Conservation (phyloP, 2,113 vertebrate species). For the Antidorcas marsupialis region DNA sequence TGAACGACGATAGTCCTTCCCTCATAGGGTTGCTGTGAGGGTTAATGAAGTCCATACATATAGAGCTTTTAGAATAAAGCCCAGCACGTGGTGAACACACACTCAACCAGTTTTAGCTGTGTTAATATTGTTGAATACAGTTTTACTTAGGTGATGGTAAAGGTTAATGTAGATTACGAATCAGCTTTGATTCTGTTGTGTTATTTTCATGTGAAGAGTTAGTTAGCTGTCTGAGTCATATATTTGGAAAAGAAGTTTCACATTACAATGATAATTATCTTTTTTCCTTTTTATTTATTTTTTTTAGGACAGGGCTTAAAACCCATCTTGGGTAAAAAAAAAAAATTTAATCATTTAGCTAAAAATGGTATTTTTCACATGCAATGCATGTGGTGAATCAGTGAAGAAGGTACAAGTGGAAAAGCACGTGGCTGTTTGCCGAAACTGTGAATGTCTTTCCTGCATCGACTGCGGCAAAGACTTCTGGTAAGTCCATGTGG, state of each 20-base stretch:
- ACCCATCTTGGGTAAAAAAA: background rate
- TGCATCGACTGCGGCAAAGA: slow-evolving; percentile 98
- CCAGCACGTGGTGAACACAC: rapidly evolving
- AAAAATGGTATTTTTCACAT: slow-evolving; percentile 96
- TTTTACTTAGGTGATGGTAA: background rate
- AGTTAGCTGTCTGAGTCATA: background rate
- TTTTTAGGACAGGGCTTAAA: background rate
- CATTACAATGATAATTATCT: background rate
- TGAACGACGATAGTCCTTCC: background rate
- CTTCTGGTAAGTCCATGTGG: slow-evolving; percentile 86
- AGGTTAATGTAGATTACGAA: background rate
- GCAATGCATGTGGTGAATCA: slow-evolving; percentile 91
- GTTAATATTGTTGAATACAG: background rate
- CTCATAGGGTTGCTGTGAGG: background rate
- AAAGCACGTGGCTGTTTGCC: slow-evolving; percentile 88
- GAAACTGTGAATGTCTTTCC: slow-evolving; percentile 87
- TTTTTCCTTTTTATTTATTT: background rate
- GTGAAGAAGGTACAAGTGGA: slow-evolving; percentile 95
- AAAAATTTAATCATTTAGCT: background rate
- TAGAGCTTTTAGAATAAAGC: background rate
- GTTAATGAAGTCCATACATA: rapidly evolving
- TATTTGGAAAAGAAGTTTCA: background rate
- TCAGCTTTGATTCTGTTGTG: background rate
- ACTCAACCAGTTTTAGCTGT: rapidly evolving
- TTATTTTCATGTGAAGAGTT: background rate